Evolutionary conservation across 2,888 invertebrate genomes (phyloP), one percentile per base, ranked within the genome.

Genomic region (Ophonus ardosiacus): DNA sequence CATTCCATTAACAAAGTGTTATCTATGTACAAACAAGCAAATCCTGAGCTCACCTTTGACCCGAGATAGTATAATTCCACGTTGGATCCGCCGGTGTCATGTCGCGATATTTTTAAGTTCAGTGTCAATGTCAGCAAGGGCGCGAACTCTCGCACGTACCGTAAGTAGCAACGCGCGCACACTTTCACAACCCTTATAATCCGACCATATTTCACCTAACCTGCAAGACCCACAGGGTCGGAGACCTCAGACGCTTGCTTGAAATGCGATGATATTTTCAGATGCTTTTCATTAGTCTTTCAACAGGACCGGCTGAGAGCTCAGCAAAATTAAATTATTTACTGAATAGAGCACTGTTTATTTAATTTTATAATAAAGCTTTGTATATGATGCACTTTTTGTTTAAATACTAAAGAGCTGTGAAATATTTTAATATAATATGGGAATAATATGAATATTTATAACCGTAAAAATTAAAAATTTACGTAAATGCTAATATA

Each of bases 121-220:
- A 81, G 63, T 81, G 81, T 81, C 81, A 81, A 81, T 81, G 81
- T 81, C 81, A 81, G 21, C 43, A 10, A 63, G 43, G 43, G 81
- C 81, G 43, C 81, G 63, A 81, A 81, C 81, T 63, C 21, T 81
- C 8, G 13, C 13, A 7, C 21, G 81, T 74, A 74, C 13, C 59
- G 31, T 40, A 38, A 61, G 8, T 38, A 38, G 21, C 80, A 31
- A 15, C 31, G 57, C 74, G 43, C 40, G 18, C 24, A 2, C 31
- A 43, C n/a, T 17, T 40, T 15, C 71, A 40, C 61, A 81, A 81
- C 81, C 81, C 81, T 63, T 81, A 63, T 81, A 81, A 81, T 81
- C 81, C 81, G 43, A 63, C 63, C 81, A 81, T 81, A 81, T 81
- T 81, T 81, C 81, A 81, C 81, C 63, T 81, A 63, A 81, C 81